phyloP scores from a whole-genome alignment of 2,888 invertebrate species.

The Amphiduros pacificus region DNA sequence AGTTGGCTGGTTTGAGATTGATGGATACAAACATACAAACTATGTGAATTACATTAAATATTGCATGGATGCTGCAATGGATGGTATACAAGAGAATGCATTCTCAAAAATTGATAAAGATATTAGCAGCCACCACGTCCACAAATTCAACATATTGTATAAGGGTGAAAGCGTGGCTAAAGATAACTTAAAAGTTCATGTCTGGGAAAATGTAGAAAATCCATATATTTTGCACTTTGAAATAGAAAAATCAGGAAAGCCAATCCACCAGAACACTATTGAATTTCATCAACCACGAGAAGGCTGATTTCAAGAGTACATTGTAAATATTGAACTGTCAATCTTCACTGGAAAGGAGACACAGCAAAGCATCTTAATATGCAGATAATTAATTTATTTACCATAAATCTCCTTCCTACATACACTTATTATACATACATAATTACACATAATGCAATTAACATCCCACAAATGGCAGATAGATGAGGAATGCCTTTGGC shows the following conservation, averaged over 20 bases:
- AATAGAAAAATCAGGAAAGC: conserved; percentile 8
- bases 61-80: conserved; percentile 32
- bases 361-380: no score
- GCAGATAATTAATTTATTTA: no score
- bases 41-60: conserved; percentile 28
- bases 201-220: conserved; percentile 36
- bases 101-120: conserved; percentile 30
- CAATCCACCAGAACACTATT: conserved; percentile 27
- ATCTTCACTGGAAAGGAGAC: no score
- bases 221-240: conserved; percentile 23
- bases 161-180: conserved; percentile 45
- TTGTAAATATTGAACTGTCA: no score
- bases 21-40: conserved; percentile 31
- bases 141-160: conserved; percentile 39
- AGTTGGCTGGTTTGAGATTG: conserved; percentile 31
- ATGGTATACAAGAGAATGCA: conserved; percentile 16
- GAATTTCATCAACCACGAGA: conserved; percentile 16
- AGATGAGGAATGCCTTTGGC: no score
- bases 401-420: no score
- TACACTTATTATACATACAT: no score
- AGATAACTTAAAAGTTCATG: conserved; percentile 36
- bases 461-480: no score
- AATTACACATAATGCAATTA: no score
- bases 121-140: conserved; percentile 33
- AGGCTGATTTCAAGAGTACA: no score